A percentile compares a stretch with the other conserved stretches of the same genome.
These are phyloP conservation scores for Microcebus jonahi DNA, from an alignment of 2,113 vertebrate genomes.

Conservation along the genomic window DNA sequence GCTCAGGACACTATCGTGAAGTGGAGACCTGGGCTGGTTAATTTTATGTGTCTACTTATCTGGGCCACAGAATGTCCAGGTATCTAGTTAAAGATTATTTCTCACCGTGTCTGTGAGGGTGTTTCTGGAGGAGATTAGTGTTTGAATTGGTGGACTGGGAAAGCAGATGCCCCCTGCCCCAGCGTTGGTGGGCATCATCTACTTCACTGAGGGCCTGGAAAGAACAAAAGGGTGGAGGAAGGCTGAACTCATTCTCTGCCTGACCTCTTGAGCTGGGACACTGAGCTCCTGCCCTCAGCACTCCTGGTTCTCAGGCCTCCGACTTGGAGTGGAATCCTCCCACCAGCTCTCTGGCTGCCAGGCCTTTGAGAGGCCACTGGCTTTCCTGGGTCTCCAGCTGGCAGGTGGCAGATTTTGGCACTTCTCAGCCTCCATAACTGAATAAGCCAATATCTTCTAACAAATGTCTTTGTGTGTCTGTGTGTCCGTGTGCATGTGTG, in stretches of 20 bases:
- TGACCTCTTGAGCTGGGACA: too few species aligned
- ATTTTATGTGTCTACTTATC: not conserved
- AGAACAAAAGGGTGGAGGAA: too few species aligned
- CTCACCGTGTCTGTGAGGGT: not conserved
- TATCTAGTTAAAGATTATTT: not conserved
- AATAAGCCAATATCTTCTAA: not conserved
- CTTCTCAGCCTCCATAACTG: not conserved
- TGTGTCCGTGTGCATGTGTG: too few species aligned
- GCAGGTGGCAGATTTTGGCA: not conserved
- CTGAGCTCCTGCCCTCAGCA: too few species aligned
- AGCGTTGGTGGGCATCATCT: too few species aligned
- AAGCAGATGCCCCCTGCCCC: not conserved
- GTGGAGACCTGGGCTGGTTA: not conserved
- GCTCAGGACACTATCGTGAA: not conserved
- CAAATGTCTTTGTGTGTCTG: too few species aligned
- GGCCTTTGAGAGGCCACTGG: not conserved
- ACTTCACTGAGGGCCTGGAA: too few species aligned
- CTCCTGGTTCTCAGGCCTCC: not conserved
- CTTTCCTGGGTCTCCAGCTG: not conserved
- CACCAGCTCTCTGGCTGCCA: too few species aligned
- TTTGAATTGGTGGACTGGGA: not conserved
- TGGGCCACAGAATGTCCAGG: not conserved
- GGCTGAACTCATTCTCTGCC: too few species aligned
- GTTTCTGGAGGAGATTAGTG: not conserved
- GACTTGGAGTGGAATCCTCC: too few species aligned